Base-by-base conservation (phyloP, 2,797 vertebrate species). In the Erithacus rubecula region DNA sequence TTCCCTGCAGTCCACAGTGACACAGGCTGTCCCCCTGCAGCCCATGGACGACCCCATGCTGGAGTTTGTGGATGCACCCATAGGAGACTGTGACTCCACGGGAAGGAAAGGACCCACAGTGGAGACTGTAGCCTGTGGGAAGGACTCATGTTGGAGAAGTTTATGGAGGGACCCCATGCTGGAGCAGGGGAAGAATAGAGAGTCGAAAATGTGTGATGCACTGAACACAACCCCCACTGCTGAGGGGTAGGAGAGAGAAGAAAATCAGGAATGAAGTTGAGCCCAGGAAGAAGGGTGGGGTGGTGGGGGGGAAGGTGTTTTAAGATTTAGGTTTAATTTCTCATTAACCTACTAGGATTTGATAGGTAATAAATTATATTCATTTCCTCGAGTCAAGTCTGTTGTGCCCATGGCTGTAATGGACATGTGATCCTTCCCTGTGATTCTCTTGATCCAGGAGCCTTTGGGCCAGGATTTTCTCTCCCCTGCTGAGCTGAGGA, bases 41-140 rank as follows among this genome's bases (percentile, higher is more conserved):
- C 49, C 49, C 20, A 5, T 0, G 8, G 13, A 69, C 14, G 29
- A 59, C 3, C 9, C 41, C 26, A 15, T 14, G 8, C 20, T 4
- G 4, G 23, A 72, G 17, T 44, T 58, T 2, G 0, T 4, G 12
- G 44, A 53, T 60, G 27, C 0, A 0, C 7, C 32, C 5, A 1
- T 7, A 63, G 34, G 12, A 83, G 15, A n/a, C 27, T n/a, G 30
- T 12, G 34, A 78, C 6, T 27, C 37, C 16, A 7, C 3, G 12
- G 16, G 22, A 30, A 32, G 14, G 46, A 44, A 55, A 43, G 46
- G 15, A 26, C 19, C 9, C 52, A 43, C 15, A 37, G 16, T 11
- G 22, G 6, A 76, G 23, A 53, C 34, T 65, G 58, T 1, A 53
- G 44, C 10, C 41, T 7, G 3, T 14, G 26, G 15, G 19, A 81